A percentile compares a stretch with the other conserved stretches of the same genome.
phyloP scores from a whole-genome alignment of 2,888 invertebrate genomes.

The Coenonympha arcania region DNA sequence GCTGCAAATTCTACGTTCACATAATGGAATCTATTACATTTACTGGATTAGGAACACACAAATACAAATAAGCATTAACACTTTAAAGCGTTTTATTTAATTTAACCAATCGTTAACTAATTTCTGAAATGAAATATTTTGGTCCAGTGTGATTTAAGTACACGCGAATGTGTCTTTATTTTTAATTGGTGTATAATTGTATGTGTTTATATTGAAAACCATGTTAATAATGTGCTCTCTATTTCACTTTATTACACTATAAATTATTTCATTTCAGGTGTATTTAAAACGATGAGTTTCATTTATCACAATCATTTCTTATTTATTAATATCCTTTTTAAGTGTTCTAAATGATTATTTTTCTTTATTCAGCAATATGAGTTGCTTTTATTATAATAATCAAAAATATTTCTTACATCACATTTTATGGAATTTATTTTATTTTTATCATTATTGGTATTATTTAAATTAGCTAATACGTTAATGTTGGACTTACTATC shows the following conservation, averaged over 20 bases:
- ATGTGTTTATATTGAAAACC: not conserved
- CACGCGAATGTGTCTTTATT: not conserved
- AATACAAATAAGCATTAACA: conserved; percentile 33
- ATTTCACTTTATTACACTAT: not conserved
- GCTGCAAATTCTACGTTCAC: conserved; percentile 65
- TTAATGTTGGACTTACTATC: conserved; percentile 85
- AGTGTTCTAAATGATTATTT: too few relatives aligned
- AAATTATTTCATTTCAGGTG: not conserved
- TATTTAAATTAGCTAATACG: not conserved
- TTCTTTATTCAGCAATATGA: not conserved
- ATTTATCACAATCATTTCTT: too few relatives aligned
- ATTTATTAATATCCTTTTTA: too few relatives aligned
- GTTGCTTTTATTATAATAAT: not conserved
- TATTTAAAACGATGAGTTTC: too few relatives aligned
- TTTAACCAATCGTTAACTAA: not conserved
- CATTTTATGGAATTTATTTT: not conserved
- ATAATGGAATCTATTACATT: conserved; percentile 39
- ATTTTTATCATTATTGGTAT: not conserved
- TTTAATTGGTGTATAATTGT: not conserved
- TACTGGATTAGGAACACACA: conserved; percentile 58
- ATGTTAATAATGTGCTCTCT: not conserved
- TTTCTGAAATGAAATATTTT: conserved; percentile 10
- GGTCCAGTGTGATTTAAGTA: not conserved
- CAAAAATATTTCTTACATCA: not conserved
- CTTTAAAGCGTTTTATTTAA: conserved; percentile 11